Evolutionary conservation across 2,888 invertebrate species (phyloP), one percentile per base, ranked within the genome.

Genomic region (Erebia epiphron): DNA sequence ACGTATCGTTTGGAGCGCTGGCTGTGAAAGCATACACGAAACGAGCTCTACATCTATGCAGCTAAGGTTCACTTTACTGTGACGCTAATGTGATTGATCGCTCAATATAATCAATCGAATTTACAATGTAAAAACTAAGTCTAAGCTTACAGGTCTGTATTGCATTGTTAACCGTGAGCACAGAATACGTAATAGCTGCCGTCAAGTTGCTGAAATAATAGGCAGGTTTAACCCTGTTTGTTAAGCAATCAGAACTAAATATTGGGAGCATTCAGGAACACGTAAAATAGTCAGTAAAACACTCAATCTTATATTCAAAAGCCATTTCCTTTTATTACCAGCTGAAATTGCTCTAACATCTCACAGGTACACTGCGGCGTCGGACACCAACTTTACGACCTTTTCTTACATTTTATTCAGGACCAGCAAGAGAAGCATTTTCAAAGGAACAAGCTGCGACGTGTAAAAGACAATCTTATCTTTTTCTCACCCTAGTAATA

Each of bases 381-480:
- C 67, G 67, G 67, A 67, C 67, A 61, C 60, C 16, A 61, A 52
- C 67, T 67, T 67, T 67, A 70, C 67, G 71, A 52, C 18, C 66
- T 63, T 62, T 52, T 67, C 71, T 67, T 71, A 73, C 71, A 70
- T 63, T 66, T 65, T 67, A 65, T 68, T 69, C 52, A 63, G 68
- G 68, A 66, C 50, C 63, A 63, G 72, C 56, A 69, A 72, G 66
- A 64, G 69, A 72, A 66, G 62, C 62, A 26, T 63, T 69, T 72
- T 69, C 57, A 62, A 50, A 69, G 46, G 46, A 68, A 57, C 63
- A 68, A 52, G 66, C 66, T 66, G 70, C 43, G 65, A 66, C 71
- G 46, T 67, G 69, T 67, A 70, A 67, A 61, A 70, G 67, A 57
- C 66, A 69, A 69, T 69, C 69, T 72, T 72, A 62, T 65, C 68